Percentiles rank a stretch among this genome's conserved stretches.
Conservation (phyloP, 2,113 vertebrate genomes). For the Recurvirostra avosetta region DNA sequence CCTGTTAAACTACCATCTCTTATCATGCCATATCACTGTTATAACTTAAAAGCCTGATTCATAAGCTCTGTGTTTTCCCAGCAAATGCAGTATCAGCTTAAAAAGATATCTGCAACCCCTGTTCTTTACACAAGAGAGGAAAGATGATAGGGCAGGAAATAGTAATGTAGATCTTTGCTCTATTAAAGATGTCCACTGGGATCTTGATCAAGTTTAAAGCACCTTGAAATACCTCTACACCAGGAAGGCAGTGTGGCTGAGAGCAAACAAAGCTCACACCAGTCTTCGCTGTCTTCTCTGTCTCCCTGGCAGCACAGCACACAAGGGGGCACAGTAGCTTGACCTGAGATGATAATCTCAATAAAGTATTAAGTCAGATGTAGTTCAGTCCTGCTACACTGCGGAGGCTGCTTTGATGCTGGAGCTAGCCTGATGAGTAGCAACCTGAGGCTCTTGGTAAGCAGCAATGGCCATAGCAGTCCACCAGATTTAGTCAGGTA, state of each 20-base stretch:
- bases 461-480: background rate
- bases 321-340: background rate
- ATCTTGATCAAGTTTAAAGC: background rate
- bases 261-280: background rate
- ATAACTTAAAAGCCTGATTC: background rate
- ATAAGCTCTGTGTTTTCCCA: background rate
- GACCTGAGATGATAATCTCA: background rate
- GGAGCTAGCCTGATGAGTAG: background rate
- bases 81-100: background rate
- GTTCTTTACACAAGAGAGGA: background rate
- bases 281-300: background rate
- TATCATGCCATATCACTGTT: background rate
- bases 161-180: background rate
- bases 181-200: background rate
- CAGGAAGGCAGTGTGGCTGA: background rate
- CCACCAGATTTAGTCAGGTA: background rate
- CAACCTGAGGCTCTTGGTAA: background rate
- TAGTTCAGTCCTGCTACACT: background rate
- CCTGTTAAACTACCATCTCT: background rate
- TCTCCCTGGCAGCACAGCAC: background rate
- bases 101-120: background rate
- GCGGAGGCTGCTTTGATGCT: background rate
- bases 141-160: background rate
- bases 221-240: background rate
- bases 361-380: background rate